Conservation (phyloP, 1,140 invertebrate species). For the Dolichoris vasculosae region DNA sequence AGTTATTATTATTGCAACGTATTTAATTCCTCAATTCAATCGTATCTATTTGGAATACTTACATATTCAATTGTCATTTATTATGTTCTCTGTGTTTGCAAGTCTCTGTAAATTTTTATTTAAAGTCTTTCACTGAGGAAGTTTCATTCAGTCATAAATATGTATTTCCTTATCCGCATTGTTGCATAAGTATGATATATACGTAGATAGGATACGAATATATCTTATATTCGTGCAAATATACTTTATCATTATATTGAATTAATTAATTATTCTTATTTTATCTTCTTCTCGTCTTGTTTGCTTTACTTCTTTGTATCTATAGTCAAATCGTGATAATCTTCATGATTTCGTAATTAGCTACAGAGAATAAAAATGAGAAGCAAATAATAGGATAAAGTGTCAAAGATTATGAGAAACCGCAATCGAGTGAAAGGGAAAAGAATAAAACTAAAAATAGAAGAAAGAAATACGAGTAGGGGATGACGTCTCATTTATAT, state of each 20-base stretch:
- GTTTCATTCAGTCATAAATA: neutral
- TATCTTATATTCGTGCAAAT: neutral
- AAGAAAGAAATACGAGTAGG: neutral
- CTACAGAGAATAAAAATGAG: conserved; percentile 12
- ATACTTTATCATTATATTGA: neutral
- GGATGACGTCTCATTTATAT: neutral
- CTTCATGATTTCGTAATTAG: conserved; percentile 10
- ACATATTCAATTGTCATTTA: too few species aligned
- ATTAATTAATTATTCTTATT: conserved; percentile 29
- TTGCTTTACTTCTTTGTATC: neutral
- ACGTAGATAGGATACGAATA: neutral
- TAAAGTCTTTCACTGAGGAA: neutral
- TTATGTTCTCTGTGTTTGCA: conserved; percentile 21
- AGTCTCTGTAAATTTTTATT: conserved; percentile 26
- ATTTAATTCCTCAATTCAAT: too few species aligned
- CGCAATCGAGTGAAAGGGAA: conserved; percentile 25
- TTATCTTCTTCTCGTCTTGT: neutral
- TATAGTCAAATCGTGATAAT: neutral
- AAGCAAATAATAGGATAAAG: conserved; percentile 17
- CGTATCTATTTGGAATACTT: too few species aligned
- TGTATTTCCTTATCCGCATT: too few species aligned
- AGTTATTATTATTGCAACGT: too few species aligned
- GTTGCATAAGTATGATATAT: too few species aligned
- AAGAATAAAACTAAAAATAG: neutral
- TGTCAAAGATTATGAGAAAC: conserved; percentile 41